Base-by-base conservation (phyloP, 2,888 invertebrate species). In the Fragum fragum region DNA sequence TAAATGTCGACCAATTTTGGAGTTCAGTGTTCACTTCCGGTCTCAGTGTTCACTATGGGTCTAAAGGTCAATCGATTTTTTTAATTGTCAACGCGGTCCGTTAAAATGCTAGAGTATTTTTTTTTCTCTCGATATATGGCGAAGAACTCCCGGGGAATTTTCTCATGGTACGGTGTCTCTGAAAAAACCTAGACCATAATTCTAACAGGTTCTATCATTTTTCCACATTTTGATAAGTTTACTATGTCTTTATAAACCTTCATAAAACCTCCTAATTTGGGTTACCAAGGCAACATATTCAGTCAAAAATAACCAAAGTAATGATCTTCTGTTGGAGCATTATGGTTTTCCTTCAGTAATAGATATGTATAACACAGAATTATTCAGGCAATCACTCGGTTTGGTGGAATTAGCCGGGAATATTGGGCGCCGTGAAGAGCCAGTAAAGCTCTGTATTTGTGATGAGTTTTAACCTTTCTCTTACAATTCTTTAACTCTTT, bases 281-380 rank as follows among this genome's bases (percentile, higher is more conserved):
- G 80, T 77, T 69, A 47, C 78, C 73, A 70, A 83, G 78, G 52
- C 78, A 57, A 29, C 63, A 78, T 83, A 83, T 85, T 82, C 80
- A 80, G 83, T 76, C 32, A 75, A 80, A 81, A 83, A 82, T 78
- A 75, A 78, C 61, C 59, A 73, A 73, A 66, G 26, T 66, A 66
- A 66, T 66, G 66, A 42, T 42, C 66, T 36, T 16, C 42, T 21
- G 3, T 39, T 36, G 14, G 26, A 23, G 42, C 66, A 42, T 66
- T 66, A 66, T 66, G 21, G 66, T 23, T 42, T 66, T 42, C 21
- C 66, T 23, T 36, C 66, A 3, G 71, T 79, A 81, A 85, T 85
- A 83, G 81, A 85, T 83, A 79, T 83, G 82, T 85, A 85, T 85
- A 85, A 85, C 85, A 81, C 76, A 66, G 76, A 82, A 85, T 85